Conservation (phyloP, 2,797 vertebrate genomes). For the Podarcis siculus region DNA sequence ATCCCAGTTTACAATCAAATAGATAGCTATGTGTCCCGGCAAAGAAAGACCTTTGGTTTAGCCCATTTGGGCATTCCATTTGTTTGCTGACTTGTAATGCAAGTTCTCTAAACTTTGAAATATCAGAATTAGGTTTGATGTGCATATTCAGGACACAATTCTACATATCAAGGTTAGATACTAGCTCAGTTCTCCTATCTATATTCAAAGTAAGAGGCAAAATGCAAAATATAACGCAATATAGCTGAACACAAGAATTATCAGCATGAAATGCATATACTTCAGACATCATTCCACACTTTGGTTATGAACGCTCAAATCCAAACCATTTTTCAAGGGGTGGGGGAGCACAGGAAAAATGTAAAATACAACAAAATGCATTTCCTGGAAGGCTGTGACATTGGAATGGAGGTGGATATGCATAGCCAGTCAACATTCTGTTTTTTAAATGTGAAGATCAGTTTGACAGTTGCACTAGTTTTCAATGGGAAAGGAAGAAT, state of each 20-base stretch:
- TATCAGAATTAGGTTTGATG: no score
- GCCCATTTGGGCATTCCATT: neutral
- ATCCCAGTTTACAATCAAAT: neutral
- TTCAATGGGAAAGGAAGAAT: neutral
- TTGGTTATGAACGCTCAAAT: neutral
- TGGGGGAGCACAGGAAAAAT: no score
- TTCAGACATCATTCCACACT: neutral
- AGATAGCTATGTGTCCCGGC: neutral
- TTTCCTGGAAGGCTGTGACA: neutral
- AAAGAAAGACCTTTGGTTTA: neutral
- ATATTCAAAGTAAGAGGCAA: neutral
- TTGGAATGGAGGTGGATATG: neutral
- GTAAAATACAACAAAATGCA: neutral
- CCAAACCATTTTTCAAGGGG: neutral
- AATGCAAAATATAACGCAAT: neutral
- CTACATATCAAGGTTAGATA: neutral
- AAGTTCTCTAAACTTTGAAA: neutral
- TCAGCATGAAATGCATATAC: neutral
- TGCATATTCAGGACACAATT: no score
- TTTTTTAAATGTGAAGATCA: neutral
- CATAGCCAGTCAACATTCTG: neutral
- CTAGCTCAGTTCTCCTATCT: neutral
- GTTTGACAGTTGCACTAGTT: neutral
- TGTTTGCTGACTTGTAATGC: no score
- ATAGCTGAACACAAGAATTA: neutral